Percentiles rank a stretch among this genome's conserved stretches.
Conservation (phyloP, 92 coral and sea anemone genomes). For the Desmophyllum pertusum region DNA sequence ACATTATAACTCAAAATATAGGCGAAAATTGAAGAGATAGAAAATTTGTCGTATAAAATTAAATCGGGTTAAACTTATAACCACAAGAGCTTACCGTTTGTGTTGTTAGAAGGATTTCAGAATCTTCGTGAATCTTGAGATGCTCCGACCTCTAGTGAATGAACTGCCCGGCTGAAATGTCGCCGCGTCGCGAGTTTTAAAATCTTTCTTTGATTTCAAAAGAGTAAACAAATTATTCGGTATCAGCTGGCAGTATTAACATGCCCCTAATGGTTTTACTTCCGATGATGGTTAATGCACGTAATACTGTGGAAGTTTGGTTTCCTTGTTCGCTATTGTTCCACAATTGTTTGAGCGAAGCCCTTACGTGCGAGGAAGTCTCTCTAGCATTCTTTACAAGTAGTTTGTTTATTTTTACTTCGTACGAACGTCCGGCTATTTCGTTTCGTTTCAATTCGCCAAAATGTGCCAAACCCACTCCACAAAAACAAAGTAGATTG, state of each 20-base stretch:
- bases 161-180: not conserved
- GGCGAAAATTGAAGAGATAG: not conserved
- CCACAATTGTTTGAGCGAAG: conserved; percentile 11
- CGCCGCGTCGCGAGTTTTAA: not conserved
- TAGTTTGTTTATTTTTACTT: conserved; percentile 1
- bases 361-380: not conserved
- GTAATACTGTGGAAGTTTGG: not conserved
- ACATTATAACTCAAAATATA: not conserved
- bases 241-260: conserved; percentile 22
- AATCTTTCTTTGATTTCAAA: conserved; percentile 4
- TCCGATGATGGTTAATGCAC: conserved; percentile 37
- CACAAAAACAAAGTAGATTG: not conserved
- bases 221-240: conserved; percentile 8
- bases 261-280: conserved; percentile 11
- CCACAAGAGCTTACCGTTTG: not conserved
- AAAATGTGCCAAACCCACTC: not conserved
- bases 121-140: not conserved
- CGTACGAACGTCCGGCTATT: not conserved
- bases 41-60: not conserved
- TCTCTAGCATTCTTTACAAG: not conserved
- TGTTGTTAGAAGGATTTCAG: not conserved
- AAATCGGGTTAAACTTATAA: not conserved
- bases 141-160: not conserved
- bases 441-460: not conserved
- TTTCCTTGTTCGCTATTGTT: not conserved